Base-by-base conservation (phyloP, 1,140 invertebrate species). In the Saccostrea echinata region DNA sequence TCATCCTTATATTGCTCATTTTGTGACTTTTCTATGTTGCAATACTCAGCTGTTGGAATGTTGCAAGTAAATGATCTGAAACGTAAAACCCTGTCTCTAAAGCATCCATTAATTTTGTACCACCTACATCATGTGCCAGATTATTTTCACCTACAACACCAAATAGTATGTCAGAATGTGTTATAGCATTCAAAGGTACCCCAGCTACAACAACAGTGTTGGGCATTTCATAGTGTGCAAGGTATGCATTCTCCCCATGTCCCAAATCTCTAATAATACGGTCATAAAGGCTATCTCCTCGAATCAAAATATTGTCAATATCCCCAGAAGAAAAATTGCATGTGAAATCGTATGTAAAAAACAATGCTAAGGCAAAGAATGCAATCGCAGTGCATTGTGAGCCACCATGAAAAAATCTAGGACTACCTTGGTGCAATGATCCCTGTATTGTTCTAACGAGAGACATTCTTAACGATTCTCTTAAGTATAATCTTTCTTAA, bases 91-190 rank as follows among this genome's bases (percentile, higher is more conserved):
- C 33, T 43, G 84, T 85, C 18, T 68, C 57, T 1, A 85, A 27
- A 18, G 84, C 84, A 21, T 68, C 61, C 12, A 18, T 35, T 21
- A 85, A 43, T 3, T 57, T 68, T 13, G 68, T 35, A 1, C 57
- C 57, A 21, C 84, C 84, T 30, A 68, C 27, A 68, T n/a, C 84
- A 18, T 35, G 13, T 43, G 43, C 27, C 35, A 68, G 68, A 85
- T n/a, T n/a, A 51, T 35, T 21, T 21, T n/a, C 68, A 33, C 84
- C 84, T 2, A 85, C 57, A 51, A 85, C 35, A 18, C 84, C 84
- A 68, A 43, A 85, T 21, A 85, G 33, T 43, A 85, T 85, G 43
- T 85, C 84, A 68, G 55, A 16, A 85, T 68, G 35, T 68, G 43
- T n/a, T n/a, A n/a, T n/a, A 30, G 57, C 68, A 33, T 85, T 53